Conservation (phyloP, 2,797 vertebrate genomes). For the Carduelis carduelis region DNA sequence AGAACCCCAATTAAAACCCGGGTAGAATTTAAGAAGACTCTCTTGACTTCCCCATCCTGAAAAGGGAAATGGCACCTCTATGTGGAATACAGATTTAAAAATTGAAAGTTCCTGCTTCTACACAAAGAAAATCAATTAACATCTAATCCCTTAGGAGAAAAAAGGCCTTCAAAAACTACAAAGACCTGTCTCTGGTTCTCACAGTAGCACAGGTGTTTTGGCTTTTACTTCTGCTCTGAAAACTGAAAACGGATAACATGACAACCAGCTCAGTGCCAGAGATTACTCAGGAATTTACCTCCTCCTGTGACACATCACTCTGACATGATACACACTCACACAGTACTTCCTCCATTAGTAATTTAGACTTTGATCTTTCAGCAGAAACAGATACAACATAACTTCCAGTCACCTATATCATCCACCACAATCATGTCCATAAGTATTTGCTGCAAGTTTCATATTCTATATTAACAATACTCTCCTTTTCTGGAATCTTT, state of each 20-base stretch:
- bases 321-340: neutral
- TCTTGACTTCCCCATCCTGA: neutral
- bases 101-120: neutral
- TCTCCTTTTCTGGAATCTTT: neutral
- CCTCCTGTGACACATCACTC: neutral
- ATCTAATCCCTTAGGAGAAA: neutral
- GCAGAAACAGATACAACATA: neutral
- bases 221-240: neutral
- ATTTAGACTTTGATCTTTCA: neutral
- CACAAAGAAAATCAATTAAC: neutral
- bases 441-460: neutral
- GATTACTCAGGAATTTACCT: conserved; percentile 13
- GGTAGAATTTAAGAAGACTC: neutral
- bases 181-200: neutral
- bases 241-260: neutral
- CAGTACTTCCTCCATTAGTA: neutral
- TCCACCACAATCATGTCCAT: neutral
- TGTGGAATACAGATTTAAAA: neutral
- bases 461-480: neutral
- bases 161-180: neutral
- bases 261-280: neutral
- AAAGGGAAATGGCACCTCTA: neutral
- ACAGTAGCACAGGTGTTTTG: neutral
- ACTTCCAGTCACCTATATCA: neutral
- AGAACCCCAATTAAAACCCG: neutral